A percentile compares a stretch with the other conserved stretches of the same genome.
These are phyloP conservation scores for Euspilapteryx auroguttella DNA, from an alignment of 2,888 invertebrate species.

Conservation along the genomic window DNA sequence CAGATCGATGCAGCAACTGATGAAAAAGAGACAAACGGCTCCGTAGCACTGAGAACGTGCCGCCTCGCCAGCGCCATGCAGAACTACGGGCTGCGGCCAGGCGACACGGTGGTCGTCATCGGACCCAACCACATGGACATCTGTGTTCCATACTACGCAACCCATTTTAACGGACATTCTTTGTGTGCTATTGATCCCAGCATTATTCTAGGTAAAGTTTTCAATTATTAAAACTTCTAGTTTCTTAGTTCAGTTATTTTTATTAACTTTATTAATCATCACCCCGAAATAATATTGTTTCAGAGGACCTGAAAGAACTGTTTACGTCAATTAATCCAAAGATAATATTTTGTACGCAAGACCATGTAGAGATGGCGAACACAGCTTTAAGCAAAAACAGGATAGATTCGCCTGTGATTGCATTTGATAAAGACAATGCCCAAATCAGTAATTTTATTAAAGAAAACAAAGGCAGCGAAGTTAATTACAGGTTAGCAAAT, in stretches of 20 bases:
- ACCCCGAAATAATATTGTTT: too few species aligned
- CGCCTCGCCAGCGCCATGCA: slow-evolving; percentile 19
- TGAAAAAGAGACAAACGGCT: slow-evolving; percentile 16
- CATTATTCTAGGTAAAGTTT: slow-evolving; percentile 13
- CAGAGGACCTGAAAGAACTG: slow-evolving; percentile 10
- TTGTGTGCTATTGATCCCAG: slow-evolving; percentile 18
- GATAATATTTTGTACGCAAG: slow-evolving; percentile 19
- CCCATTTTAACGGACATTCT: slow-evolving; percentile 18
- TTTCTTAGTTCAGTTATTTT: too few species aligned
- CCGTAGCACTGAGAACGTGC: slow-evolving; percentile 16
- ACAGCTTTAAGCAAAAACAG: slow-evolving; percentile 12
- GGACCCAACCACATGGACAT: slow-evolving; percentile 21
- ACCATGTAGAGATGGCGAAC: slow-evolving; percentile 14
- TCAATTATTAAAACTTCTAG: too few species aligned
- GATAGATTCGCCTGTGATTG: slow-evolving; percentile 12
- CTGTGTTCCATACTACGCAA: slow-evolving; percentile 20
- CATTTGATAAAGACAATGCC: slow-evolving; percentile 16
- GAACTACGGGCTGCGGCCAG: slow-evolving; percentile 16
- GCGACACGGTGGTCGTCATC: slow-evolving; percentile 19
- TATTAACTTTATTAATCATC: too few species aligned
- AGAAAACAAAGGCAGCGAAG: slow-evolving; percentile 17
- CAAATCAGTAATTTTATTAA: slow-evolving; percentile 15
- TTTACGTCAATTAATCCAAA: slow-evolving; percentile 14
- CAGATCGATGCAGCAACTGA: slow-evolving; percentile 22
- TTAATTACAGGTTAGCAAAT: slow-evolving; percentile 17